phyloP scores from a whole-genome alignment of 1,140 invertebrate species.

The Hycleus phaleratus region DNA sequence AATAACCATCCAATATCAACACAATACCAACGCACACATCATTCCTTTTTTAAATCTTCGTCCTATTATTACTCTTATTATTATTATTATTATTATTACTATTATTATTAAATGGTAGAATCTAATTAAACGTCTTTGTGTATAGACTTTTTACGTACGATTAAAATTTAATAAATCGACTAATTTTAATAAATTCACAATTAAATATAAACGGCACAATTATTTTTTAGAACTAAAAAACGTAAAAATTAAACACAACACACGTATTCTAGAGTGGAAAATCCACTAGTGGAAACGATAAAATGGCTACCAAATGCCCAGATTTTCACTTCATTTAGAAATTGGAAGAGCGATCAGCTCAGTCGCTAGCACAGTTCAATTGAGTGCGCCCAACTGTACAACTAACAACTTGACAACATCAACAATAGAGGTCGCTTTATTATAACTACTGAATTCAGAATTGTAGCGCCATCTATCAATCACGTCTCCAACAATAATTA shows the following conservation, averaged over 20 bases:
- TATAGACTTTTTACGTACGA: no score
- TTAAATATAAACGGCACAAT: not conserved
- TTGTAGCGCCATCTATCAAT: no score
- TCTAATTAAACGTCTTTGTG: no score
- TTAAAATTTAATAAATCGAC: no score
- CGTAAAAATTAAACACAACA: slow-evolving; percentile 7
- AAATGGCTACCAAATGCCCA: slow-evolving; percentile 35
- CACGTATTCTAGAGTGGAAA: not conserved
- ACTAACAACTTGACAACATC: no score
- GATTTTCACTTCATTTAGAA: slow-evolving; percentile 34
- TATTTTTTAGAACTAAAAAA: slow-evolving; percentile 15
- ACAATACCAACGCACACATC: slow-evolving; percentile 25
- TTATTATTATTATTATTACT: no score
- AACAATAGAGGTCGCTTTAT: no score
- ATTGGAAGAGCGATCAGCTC: slow-evolving; percentile 7
- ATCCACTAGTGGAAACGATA: slow-evolving; percentile 26
- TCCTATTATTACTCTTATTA: not conserved
- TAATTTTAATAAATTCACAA: not conserved
- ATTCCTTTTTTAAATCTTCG: slow-evolving; percentile 7
- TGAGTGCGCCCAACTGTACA: no score
- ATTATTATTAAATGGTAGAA: no score
- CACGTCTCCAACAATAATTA: no score
- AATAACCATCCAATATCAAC: slow-evolving; percentile 19
- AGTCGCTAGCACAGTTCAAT: not conserved
- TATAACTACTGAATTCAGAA: no score